phyloP scores from a whole-genome alignment of 64 coral and sea anemone genomes.

The Stylophora pistillata region DNA sequence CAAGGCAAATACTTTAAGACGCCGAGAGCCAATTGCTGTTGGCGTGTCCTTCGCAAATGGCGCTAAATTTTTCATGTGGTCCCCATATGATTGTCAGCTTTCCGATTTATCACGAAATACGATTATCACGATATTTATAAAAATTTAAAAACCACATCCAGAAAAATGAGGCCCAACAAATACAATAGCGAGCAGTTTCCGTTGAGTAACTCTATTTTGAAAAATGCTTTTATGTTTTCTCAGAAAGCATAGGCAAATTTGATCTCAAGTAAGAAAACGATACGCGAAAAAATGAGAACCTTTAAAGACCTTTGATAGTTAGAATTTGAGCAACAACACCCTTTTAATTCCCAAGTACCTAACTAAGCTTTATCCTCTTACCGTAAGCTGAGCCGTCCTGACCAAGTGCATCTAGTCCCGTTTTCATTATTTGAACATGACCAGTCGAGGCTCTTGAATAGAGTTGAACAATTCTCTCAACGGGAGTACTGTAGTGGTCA shows the following conservation, averaged over 20 bases:
- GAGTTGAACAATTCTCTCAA: conserved; percentile 14
- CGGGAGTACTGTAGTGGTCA: background rate
- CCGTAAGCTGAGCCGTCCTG: conserved; percentile 29
- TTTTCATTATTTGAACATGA: conserved; percentile 41
- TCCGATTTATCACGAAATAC: background rate
- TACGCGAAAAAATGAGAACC: background rate
- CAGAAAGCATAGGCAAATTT: background rate
- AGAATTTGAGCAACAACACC: background rate
- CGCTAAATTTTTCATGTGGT: background rate
- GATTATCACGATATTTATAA: conserved; percentile 9
- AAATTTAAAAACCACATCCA: background rate
- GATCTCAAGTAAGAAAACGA: background rate
- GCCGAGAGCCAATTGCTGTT: background rate
- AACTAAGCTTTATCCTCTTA: conserved; percentile 11
- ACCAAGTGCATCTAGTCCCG: conserved; percentile 18
- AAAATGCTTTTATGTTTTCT: background rate
- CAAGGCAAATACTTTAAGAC: background rate
- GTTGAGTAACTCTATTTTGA: background rate
- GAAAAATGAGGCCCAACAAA: background rate
- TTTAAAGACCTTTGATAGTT: background rate
- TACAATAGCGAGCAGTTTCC: background rate
- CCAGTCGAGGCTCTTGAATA: conserved; percentile 38
- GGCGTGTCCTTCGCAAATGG: background rate
- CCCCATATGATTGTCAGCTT: background rate
- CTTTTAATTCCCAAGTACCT: background rate